Evolutionary conservation across 2,888 invertebrate genomes (phyloP), one percentile per base, ranked within the genome.

Genomic region (Villa cingulata): DNA sequence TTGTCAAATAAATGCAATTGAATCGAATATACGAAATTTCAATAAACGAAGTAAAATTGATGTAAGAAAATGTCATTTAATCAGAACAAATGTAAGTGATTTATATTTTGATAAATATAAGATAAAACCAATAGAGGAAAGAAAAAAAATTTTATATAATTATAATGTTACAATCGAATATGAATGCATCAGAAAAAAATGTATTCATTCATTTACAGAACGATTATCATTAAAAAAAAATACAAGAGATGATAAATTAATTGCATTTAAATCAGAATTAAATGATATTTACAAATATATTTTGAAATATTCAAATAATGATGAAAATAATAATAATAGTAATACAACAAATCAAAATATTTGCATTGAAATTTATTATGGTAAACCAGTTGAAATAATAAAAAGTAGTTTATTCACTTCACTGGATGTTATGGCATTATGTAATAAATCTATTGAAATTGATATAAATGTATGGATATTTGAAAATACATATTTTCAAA

Each of bases 1-100:
- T 36, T 72, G 74, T 48, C 87, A 87, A 63, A 77, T 77, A 49
- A 68, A 73, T 54, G 78, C 78, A 0, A 86, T 86, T 42, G 71
- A 77, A 54, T 71, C 76, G 48, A 86, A 86, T 59, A 74, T 86
- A 43, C 65, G 68, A 54, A 71, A 78, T 58, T 61, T 73, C 40
- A 52, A 59, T 3, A 56, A 57, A 20, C 10, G 14, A 49, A 56
- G 57, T 7, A 58, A 57, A 0, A 46, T 49, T 7, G 58, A 59
- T 42, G 37, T 54, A 10, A 56, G 56, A 2, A 55, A 58, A 40
- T 66, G 74, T 27, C 74, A 74, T 52, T 70, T 67, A 48, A 62
- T 77, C 16, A 66, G 75, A 32, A 61, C 63, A 0, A 59, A 70
- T 14, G 75, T 80, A 1, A 76, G 78, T 0, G 63, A 73, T 19